These are phyloP conservation scores for Hyaena hyaena DNA, from an alignment of 2,113 vertebrate species.

Conservation along the genomic window DNA sequence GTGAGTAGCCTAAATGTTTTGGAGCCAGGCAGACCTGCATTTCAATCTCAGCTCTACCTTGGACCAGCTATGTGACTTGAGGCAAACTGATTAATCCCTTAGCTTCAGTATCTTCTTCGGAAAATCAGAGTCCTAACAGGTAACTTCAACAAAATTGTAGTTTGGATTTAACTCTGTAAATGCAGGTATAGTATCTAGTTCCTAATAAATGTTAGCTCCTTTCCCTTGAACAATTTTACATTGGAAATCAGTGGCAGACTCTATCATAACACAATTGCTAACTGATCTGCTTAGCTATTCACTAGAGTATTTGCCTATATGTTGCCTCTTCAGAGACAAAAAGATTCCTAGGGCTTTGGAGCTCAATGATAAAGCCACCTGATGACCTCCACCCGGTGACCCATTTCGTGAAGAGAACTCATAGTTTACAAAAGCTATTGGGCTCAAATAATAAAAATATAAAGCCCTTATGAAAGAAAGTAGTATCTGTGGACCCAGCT, in stretches of 20 bases:
- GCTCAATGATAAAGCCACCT: not conserved
- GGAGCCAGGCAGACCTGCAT: not conserved
- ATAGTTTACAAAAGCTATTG: not conserved
- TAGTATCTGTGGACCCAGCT: not conserved
- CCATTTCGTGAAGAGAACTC: not conserved
- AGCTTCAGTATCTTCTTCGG: conserved; percentile 25
- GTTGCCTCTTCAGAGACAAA: not conserved
- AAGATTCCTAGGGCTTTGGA: not conserved
- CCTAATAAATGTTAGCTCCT: not conserved
- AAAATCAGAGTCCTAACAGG: not conserved
- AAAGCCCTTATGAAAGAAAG: not conserved
- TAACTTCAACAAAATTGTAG: not conserved
- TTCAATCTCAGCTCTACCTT: not conserved
- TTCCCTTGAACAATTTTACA: not conserved
- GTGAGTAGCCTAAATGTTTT: not conserved
- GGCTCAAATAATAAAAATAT: conserved; percentile 6
- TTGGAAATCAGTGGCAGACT: not conserved
- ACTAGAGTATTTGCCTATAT: not conserved
- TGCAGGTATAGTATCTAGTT: not conserved
- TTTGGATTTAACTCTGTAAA: not conserved
- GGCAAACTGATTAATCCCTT: not conserved
- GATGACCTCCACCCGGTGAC: not conserved
- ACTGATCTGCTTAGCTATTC: not conserved
- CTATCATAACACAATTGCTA: not conserved
- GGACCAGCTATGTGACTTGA: not conserved